Evolutionary conservation across 2,797 vertebrate species (phyloP).

Genomic region (Clarias fuscus): DNA sequence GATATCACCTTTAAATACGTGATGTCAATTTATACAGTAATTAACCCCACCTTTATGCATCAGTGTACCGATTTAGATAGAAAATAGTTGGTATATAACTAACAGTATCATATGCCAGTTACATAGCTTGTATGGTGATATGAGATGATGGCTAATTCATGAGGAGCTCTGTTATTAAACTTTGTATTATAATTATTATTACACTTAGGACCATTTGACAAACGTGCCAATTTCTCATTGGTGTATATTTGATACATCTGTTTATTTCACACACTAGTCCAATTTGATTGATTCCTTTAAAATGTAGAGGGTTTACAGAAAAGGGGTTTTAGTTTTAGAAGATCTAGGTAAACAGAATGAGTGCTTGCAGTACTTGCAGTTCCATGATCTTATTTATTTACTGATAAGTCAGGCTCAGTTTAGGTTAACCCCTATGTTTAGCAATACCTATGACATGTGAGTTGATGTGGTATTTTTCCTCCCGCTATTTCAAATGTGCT

Average conservation of each 20-base stretch:
- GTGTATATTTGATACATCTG: not conserved
- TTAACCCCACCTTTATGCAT: not conserved
- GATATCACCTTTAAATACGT: not conserved
- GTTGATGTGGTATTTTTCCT: constrained; percentile 38
- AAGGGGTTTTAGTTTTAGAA: not conserved
- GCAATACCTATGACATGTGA: not conserved
- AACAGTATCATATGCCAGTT: not conserved
- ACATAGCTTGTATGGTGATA: not conserved
- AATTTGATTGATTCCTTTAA: constrained; percentile 21
- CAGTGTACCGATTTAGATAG: not conserved
- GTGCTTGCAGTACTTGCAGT: constrained; percentile 24
- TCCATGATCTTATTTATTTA: constrained; percentile 45
- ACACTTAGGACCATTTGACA: not conserved
- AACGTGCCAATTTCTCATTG: not conserved
- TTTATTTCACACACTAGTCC: not conserved
- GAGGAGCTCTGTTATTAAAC: not conserved
- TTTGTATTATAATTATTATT: not conserved
- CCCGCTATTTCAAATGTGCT: not conserved
- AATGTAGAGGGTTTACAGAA: constrained; percentile 34
- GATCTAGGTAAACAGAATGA: constrained; percentile 9
- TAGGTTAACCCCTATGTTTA: not conserved
- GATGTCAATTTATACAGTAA: not conserved
- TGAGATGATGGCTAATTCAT: not conserved
- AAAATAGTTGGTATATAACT: not conserved
- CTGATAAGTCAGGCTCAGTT: not conserved